Evolutionary conservation across 2,888 invertebrate genomes (phyloP), one percentile per base, ranked within the genome.

Genomic region (Heliconius erato): DNA sequence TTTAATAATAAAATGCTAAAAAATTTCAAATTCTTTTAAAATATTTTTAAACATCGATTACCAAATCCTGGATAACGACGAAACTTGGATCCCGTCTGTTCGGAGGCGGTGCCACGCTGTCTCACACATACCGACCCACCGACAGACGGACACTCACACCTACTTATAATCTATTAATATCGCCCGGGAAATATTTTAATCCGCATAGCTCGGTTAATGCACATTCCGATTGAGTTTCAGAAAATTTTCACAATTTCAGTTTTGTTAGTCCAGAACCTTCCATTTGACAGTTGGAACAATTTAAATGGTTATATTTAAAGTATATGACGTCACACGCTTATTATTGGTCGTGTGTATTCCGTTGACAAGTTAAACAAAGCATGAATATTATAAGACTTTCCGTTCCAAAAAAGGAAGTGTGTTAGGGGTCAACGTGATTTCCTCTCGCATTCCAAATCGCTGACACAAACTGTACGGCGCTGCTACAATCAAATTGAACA

Each of bases 81-180:
- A 91, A 84, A 90, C 89, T 91, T 91, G 91, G 91, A 89, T 91
- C 90, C 90, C 89, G 93, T 92, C 93, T 93, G 92, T 91, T 91
- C 90, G 90, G 89, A 92, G 92, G 91, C 92, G 95, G 95, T 95
- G 95, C 96, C 96, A 95, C 94, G 95, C 95, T 91, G 95, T 95
- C 96, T 95, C 94, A 94, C 93, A 92, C 91, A 93, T 91, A 92
- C 91, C 91, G 92, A 92, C 90, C 93, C 89, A 90, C 92, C 91
- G 89, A 92, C 92, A 92, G 91, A 92, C 93, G 89, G 88, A 92
- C 93, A 93, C 94, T 91, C 93, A 95, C 94, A 94, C 94, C 93
- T 92, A 92, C 93, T 90, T 92, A 92, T 91, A 92, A 91, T 94
- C 95, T 95, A 95, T 94, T 94, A 95, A 95, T 95, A 95, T 89